Conservation (phyloP, 2,888 invertebrate species). For the Drosophila merina region DNA sequence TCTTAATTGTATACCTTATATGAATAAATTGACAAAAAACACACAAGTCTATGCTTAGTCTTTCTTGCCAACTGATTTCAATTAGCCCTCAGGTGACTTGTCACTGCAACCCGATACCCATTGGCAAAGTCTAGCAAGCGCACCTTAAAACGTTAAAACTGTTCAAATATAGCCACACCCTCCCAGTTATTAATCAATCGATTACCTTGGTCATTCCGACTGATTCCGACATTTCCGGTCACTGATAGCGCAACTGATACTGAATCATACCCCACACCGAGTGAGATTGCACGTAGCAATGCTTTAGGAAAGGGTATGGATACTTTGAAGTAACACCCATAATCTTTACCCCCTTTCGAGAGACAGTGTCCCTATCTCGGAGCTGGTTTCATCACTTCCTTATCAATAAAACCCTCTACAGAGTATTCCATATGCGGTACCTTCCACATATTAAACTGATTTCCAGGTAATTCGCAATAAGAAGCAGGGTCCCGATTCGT, state of each 20-base stretch:
- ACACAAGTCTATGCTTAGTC: too few species aligned
- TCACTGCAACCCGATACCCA: too few species aligned
- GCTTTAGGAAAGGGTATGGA: neutral
- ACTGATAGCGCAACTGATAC: slow-evolving; percentile 44
- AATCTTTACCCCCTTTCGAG: too few species aligned
- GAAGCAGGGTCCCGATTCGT: slow-evolving; percentile 13
- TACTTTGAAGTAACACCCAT: neutral
- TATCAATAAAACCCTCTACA: neutral
- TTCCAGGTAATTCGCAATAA: slow-evolving; percentile 9
- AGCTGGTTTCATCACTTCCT: neutral
- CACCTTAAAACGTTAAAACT: too few species aligned
- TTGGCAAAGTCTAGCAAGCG: too few species aligned
- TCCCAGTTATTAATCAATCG: slow-evolving; percentile 44
- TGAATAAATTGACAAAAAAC: too few species aligned
- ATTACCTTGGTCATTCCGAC: slow-evolving; percentile 50
- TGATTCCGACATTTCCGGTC: slow-evolving; percentile 59
- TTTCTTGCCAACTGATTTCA: too few species aligned
- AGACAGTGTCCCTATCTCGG: too few species aligned
- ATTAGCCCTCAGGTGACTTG: too few species aligned
- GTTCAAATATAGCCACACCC: too few species aligned
- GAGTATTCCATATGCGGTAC: slow-evolving; percentile 2
- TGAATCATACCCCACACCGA: slow-evolving; percentile 2
- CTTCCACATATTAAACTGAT: slow-evolving; percentile 1
- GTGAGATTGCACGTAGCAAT: neutral
- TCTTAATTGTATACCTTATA: too few species aligned